Percentiles rank a stretch among this genome's conserved stretches.
Conservation (phyloP, 2,113 vertebrate genomes). For the Regulus satrapa region DNA sequence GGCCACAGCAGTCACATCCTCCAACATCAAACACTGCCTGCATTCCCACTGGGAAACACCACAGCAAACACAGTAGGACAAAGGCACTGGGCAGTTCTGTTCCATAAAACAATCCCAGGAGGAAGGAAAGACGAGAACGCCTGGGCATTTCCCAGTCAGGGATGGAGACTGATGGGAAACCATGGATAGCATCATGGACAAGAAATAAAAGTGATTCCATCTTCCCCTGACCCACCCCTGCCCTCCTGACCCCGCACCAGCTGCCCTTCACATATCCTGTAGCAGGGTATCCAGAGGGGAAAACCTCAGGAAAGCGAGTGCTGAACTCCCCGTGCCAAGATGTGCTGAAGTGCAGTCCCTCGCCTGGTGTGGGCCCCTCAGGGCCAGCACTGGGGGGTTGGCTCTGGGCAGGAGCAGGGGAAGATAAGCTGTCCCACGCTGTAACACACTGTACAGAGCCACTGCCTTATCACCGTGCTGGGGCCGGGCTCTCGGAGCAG, state of each 20-base stretch:
- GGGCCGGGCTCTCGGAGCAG: neutral
- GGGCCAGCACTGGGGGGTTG: neutral
- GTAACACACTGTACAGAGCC: neutral
- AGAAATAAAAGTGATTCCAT: neutral
- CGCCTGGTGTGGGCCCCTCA: neutral
- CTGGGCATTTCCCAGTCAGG: neutral
- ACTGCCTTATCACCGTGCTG: neutral
- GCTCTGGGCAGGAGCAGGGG: neutral
- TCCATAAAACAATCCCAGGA: neutral
- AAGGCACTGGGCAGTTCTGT: neutral
- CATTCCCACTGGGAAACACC: neutral
- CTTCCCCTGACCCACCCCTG: neutral
- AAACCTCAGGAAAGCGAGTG: neutral
- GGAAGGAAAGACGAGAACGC: neutral
- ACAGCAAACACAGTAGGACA: rapidly evolving
- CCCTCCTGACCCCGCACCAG: neutral
- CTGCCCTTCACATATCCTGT: rapidly evolving
- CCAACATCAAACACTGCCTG: neutral
- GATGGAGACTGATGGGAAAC: neutral
- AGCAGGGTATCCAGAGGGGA: neutral
- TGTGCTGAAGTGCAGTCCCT: neutral
- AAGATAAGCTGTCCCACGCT: neutral
- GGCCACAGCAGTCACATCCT: neutral
- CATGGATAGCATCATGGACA: rapidly evolving
- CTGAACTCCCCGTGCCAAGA: neutral